These are phyloP conservation scores for Anguilla obscura DNA, from an alignment of 2,797 vertebrate species.

Conservation along the genomic window DNA sequence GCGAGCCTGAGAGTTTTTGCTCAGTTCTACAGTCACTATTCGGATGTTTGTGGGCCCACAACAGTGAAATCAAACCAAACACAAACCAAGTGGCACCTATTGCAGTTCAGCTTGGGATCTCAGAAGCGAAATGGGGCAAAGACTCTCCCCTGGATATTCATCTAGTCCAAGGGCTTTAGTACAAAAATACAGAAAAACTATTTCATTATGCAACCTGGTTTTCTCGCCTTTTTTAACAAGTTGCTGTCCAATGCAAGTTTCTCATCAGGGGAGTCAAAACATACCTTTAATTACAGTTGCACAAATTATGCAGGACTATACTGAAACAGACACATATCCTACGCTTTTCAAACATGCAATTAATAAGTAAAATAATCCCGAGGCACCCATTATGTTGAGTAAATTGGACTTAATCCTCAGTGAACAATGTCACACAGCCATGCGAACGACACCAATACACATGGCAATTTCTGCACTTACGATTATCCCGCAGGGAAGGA, in stretches of 20 bases:
- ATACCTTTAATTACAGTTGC: background rate
- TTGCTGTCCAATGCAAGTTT: background rate
- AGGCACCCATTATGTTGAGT: background rate
- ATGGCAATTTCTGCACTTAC: background rate
- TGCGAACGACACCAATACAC: background rate
- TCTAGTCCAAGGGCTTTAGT: background rate
- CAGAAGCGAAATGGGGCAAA: background rate
- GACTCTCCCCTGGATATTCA: background rate
- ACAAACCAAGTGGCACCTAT: background rate
- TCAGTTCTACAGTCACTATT: background rate
- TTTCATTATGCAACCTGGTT: background rate
- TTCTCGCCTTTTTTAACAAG: background rate
- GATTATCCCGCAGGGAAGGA: conserved; percentile 4
- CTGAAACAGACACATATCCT: background rate
- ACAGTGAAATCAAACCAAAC: background rate
- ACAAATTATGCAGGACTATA: background rate
- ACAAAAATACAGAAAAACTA: background rate
- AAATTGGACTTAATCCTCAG: background rate
- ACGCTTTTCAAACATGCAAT: background rate
- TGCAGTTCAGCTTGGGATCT: background rate
- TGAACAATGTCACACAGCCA: background rate
- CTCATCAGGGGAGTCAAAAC: background rate
- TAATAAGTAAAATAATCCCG: background rate
- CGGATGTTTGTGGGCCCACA: background rate
- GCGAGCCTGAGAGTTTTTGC: background rate